A percentile compares a stretch with the other conserved stretches of the same genome.
These are phyloP conservation scores for Sceliomorpha sp. DNA, from an alignment of 2,888 invertebrate genomes.

Conservation along the genomic window DNA sequence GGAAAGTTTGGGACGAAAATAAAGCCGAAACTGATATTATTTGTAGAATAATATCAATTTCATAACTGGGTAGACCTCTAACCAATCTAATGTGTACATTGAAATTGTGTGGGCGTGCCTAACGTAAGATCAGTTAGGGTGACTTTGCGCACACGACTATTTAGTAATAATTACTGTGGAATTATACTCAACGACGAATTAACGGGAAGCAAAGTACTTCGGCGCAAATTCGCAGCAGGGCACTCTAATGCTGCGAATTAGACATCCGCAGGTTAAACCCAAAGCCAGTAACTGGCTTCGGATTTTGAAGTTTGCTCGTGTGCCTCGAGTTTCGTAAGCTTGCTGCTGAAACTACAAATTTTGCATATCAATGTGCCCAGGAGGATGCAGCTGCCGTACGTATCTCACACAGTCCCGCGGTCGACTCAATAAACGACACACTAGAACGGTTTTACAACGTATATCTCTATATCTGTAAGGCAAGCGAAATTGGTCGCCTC, in stretches of 20 bases:
- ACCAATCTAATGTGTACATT: no score
- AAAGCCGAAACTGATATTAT: no score
- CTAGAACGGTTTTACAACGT: conserved; percentile 7
- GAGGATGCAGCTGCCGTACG: conserved; percentile 10
- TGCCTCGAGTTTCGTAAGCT: conserved; percentile 31
- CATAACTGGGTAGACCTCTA: no score
- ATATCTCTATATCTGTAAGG: conserved; percentile 6
- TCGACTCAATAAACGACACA: conserved; percentile 21
- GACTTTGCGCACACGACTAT: no score
- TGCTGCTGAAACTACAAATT: conserved; percentile 36
- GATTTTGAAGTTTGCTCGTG: conserved; percentile 26
- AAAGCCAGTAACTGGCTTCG: conserved; percentile 23
- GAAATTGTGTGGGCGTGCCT: no score
- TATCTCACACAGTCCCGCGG: conserved; percentile 5
- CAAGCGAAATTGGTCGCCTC: conserved; percentile 11
- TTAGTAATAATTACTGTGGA: no score
- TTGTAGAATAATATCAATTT: no score
- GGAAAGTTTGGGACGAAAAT: no score
- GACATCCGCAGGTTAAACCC: conserved; percentile 20
- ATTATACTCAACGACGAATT: not conserved
- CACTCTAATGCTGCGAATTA: conserved; percentile 10
- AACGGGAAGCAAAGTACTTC: conserved; percentile 6
- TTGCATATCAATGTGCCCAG: conserved; percentile 37
- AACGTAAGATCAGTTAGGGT: no score
- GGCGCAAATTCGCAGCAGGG: not conserved